phyloP scores from a whole-genome alignment of 2,113 vertebrate species.

The Empidonax traillii region DNA sequence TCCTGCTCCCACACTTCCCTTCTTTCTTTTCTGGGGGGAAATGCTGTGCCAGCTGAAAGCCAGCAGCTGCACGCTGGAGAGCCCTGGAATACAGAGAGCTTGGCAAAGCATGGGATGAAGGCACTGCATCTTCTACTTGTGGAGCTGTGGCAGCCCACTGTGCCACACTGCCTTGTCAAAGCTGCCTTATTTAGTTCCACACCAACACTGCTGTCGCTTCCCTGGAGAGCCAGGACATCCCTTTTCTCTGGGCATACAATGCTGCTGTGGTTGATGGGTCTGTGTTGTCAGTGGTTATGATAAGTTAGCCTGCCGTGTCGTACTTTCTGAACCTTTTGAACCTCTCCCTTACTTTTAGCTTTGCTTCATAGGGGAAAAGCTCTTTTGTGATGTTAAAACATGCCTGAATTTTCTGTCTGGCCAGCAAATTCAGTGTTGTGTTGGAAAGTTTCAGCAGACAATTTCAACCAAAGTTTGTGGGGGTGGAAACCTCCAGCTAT shows the following conservation, averaged over 20 bases:
- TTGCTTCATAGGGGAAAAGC: neutral
- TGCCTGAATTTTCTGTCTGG: neutral
- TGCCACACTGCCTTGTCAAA: neutral
- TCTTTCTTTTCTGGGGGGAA: neutral
- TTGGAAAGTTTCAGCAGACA: neutral
- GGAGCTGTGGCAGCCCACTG: neutral
- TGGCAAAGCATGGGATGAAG: neutral
- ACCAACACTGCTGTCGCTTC: neutral
- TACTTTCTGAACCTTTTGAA: neutral
- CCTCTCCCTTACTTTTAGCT: neutral
- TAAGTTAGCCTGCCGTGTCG: neutral
- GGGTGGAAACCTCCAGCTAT: neutral
- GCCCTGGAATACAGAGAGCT: neutral
- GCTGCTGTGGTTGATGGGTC: neutral
- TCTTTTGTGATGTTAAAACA: neutral
- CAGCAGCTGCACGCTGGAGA: neutral
- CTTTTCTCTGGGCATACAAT: neutral
- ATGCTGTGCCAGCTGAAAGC: neutral
- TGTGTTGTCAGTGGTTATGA: neutral
- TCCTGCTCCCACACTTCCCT: neutral
- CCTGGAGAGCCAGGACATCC: neutral
- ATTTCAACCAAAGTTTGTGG: neutral
- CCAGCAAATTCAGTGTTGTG: fast-evolving
- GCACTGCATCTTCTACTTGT: neutral
- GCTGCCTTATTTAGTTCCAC: neutral